Evolutionary conservation across 2,113 vertebrate genomes (phyloP), one percentile per base, ranked within the genome.

Genomic region (Syngnathoides biaculeatus): DNA sequence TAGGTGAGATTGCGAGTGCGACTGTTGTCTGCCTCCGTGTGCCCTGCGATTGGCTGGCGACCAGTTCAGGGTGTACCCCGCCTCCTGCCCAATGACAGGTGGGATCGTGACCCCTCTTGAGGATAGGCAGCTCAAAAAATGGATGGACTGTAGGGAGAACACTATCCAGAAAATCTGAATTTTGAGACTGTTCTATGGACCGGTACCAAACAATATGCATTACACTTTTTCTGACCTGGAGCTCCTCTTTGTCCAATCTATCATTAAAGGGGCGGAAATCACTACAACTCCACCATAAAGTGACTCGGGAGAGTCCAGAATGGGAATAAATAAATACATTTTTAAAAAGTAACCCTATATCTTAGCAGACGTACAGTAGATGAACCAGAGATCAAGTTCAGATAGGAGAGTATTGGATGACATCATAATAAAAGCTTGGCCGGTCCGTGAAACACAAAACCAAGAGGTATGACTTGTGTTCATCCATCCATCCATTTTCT

Each of bases 391-490:
- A 83, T 84, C 79, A 76, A 70, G 64, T 84, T 81, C 65, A 73
- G 77, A 83, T 80, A 85, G 86, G 64, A 26, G 47, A 81, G 79
- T 66, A 65, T 76, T 81, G 82, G 79, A 81, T 79, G 83, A 83
- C 84, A 68, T 50, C 42, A 19, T 64, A 19, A 26, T 62, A 71
- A 73, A 77, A 70, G 59, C 58, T 39, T 60, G 38, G 58, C 35
- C 8, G 5, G 39, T 42, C 38, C 24, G 60, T 62, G 60, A 62
- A 62, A 62, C 60, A 62, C 22, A 26, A 62, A 74, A 68, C 40
- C 5, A 75, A 75, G 67, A 71, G 67, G 79, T 80, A 75, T 77
- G 47, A 30, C 74, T 68, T 47, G 2, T 61, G 40, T n/a, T n/a
- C n/a, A n/a, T n/a, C n/a, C n/a, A n/a, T n/a, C n/a, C n/a, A n/a